These are phyloP conservation scores for Leptopilina clavipes DNA, from an alignment of 1,140 invertebrate species.

Conservation along the genomic window DNA sequence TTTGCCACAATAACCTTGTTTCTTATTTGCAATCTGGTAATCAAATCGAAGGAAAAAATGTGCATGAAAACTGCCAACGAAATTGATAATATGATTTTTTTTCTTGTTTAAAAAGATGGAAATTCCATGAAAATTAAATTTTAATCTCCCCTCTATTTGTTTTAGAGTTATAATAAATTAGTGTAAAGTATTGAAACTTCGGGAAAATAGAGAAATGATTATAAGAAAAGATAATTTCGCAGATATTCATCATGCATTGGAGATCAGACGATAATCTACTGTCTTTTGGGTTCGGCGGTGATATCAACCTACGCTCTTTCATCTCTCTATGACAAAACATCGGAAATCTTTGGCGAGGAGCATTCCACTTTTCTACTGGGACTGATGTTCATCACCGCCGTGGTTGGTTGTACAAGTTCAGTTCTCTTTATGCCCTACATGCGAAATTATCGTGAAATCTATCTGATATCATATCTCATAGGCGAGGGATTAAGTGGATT, in stretches of 20 bases:
- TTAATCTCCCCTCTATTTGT: too few species aligned
- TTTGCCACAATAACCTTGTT: too few species aligned
- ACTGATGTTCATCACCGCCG: constrained; percentile 86
- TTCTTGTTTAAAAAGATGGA: too few species aligned
- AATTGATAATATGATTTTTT: too few species aligned
- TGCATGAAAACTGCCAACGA: too few species aligned
- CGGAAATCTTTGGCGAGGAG: constrained; percentile 75
- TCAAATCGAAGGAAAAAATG: too few species aligned
- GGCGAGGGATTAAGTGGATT: constrained; percentile 91
- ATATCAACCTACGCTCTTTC: constrained; percentile 81
- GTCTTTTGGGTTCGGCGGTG: constrained; percentile 80
- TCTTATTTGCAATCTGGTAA: too few species aligned
- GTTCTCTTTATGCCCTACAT: constrained; percentile 94
- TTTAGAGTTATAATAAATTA: too few species aligned
- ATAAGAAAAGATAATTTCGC: constrained; percentile 43
- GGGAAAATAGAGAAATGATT: too few species aligned
- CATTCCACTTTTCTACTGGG: constrained; percentile 85
- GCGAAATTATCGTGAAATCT: constrained; percentile 86
- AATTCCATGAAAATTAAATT: too few species aligned
- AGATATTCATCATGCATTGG: constrained; percentile 65
- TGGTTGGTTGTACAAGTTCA: constrained; percentile 94
- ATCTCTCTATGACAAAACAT: constrained; percentile 83
- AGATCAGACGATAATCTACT: constrained; percentile 77
- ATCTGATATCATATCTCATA: constrained; percentile 80
- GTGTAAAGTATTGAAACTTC: too few species aligned